Conservation (phyloP, 2,888 invertebrate species). For the Ectemnius lituratus region DNA sequence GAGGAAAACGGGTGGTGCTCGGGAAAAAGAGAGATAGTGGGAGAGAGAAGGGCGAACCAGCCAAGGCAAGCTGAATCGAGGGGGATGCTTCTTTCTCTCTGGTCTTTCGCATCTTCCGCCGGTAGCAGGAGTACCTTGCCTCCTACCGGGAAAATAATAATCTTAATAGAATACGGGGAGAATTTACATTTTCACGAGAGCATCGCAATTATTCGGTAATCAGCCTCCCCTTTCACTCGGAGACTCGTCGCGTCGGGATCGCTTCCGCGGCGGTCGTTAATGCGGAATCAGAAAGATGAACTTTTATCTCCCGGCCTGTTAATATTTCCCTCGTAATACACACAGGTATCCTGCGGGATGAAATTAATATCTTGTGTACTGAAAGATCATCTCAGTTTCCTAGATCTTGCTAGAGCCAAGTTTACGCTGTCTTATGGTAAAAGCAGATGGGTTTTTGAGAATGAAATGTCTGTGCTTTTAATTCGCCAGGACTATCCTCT, state of each 20-base stretch:
- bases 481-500: constrained; percentile 3
- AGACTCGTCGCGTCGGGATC: constrained; percentile 8
- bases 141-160: constrained; percentile 49
- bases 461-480: constrained; percentile 1
- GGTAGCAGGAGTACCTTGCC: constrained; percentile 43
- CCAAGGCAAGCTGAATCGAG: constrained; percentile 12
- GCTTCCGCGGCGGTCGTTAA: too few species aligned
- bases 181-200: constrained; percentile 25
- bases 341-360: too few species aligned
- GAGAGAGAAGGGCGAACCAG: background rate
- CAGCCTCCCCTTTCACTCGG: background rate
- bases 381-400: too few species aligned
- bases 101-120: constrained; percentile 47
- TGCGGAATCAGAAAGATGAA: too few species aligned
- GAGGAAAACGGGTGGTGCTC: too few species aligned
- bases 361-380: too few species aligned
- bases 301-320: background rate
- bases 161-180: constrained; percentile 47
- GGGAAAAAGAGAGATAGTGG: constrained; percentile 7
- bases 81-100: constrained; percentile 50
- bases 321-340: background rate
- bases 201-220: constrained; percentile 2
- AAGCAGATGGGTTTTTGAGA: background rate
- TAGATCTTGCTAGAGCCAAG: too few species aligned
- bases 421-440: background rate